Evolutionary conservation across 2,888 invertebrate genomes (phyloP).

Genomic region (Mylabris sibirica): DNA sequence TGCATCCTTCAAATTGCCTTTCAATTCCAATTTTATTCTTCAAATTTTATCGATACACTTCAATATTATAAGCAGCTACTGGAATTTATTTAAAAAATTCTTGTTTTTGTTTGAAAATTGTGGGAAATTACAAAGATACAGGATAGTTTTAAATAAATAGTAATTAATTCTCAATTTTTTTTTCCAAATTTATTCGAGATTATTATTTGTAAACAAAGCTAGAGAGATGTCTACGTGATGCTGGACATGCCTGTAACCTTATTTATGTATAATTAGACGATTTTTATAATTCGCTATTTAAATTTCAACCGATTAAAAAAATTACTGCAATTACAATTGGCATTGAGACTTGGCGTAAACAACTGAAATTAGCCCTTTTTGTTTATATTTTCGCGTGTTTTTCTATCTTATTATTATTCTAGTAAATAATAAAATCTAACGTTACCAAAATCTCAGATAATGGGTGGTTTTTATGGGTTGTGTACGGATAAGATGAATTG

Average conservation of each 20-base stretch:
- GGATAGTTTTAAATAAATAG: not conserved
- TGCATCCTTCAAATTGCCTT: not conserved
- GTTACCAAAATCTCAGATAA: too few relatives aligned
- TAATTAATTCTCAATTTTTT: not conserved
- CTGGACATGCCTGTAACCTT: not conserved
- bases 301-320: not conserved
- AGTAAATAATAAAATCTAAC: too few relatives aligned
- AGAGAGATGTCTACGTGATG: conserved; percentile 17
- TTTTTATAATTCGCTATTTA: not conserved
- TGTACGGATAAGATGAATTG: too few relatives aligned
- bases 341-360: not conserved
- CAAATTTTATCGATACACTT: not conserved
- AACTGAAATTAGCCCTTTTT: not conserved
- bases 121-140: not conserved
- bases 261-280: not conserved
- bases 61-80: not conserved
- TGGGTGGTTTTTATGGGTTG: too few relatives aligned
- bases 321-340: not conserved
- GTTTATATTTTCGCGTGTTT: not conserved
- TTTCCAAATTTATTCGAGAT: not conserved
- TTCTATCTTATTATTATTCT: too few relatives aligned
- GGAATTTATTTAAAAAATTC: not conserved
- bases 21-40: not conserved
- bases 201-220: conserved; percentile 14
- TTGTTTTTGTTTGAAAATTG: too few relatives aligned